Base-by-base conservation (phyloP, 2,797 vertebrate species). In the Anguilla marmorata region DNA sequence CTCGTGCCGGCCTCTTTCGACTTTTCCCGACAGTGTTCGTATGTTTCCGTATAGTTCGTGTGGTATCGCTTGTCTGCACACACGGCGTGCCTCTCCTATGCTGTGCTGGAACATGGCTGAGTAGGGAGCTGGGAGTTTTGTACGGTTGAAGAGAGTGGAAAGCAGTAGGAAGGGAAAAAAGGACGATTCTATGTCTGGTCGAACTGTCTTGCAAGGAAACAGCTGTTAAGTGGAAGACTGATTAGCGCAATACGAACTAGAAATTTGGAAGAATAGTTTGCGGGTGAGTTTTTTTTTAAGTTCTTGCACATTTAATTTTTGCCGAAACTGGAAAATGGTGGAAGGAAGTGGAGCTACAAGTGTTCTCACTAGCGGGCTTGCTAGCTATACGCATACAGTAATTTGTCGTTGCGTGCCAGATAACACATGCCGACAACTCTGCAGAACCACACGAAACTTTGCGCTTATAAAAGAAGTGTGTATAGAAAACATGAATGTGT, bases 71-170 rank as follows among this genome's bases (percentile, higher is more conserved):
- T 88, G 94, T 94, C 94, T 94, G 93, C 95, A 94, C 93, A 93
- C 93, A 93, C 89, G 76, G 89, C 92, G 89, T 89, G 91, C 90
- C 14, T 90, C 90, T 91, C 92, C 90, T 82, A 91, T 92, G 93
- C 93, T 90, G 93, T 93, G 94, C 93, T 95, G 95, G 95, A 96
- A 96, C 95, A 96, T 96, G 95, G 95, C 95, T 95, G 95, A 91
- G 90, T 91, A 88, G 89, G 90, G 92, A 94, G 91, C 92, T 88
- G 93, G 90, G 93, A 94, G 94, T 92, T 88, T 90, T 92, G 94
- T 90, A 91, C 91, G 90, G 92, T 90, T 89, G 88, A 91, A 92
- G 90, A 91, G 90, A 92, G 85, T n/a, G 24, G 21, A 63, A 84
- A 91, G 85, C 33, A n/a, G 14, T 7, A 69, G 82, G 83, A 83